Conservation (phyloP, 2,888 invertebrate genomes). For the Limnephilus rhombicus region DNA sequence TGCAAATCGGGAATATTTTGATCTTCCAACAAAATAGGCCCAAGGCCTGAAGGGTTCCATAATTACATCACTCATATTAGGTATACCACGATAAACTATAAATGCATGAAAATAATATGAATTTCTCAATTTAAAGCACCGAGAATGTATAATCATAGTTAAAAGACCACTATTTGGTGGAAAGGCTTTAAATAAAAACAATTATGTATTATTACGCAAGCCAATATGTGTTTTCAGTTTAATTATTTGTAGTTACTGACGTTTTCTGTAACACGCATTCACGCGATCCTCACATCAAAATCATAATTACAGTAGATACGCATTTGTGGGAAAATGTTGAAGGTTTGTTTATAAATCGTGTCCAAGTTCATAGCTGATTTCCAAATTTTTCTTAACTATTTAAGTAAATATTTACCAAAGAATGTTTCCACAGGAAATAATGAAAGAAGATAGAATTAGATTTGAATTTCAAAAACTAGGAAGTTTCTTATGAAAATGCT, state of each 20-base stretch:
- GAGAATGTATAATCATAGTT: neutral
- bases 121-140: neutral
- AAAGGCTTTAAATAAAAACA: neutral
- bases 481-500: neutral
- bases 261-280: slow-evolving; percentile 6
- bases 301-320: slow-evolving; percentile 14
- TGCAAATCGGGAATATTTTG: too few species aligned
- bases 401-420: neutral
- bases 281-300: slow-evolving; percentile 42
- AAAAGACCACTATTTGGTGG: neutral
- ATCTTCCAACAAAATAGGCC: too few species aligned
- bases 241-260: slow-evolving; percentile 7
- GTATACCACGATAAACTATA: neutral
- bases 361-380: neutral
- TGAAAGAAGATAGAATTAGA: neutral
- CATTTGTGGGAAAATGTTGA: slow-evolving; percentile 10
- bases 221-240: neutral
- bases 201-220: slow-evolving; percentile 8
- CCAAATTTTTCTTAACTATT: neutral
- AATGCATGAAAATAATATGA: neutral
- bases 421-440: neutral
- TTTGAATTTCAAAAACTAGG: neutral
- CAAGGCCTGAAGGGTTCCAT: too few species aligned
- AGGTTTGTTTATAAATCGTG: neutral
- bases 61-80: too few species aligned